Conservation (phyloP, 2,888 invertebrate genomes). For the Ectropis crepuscularia region DNA sequence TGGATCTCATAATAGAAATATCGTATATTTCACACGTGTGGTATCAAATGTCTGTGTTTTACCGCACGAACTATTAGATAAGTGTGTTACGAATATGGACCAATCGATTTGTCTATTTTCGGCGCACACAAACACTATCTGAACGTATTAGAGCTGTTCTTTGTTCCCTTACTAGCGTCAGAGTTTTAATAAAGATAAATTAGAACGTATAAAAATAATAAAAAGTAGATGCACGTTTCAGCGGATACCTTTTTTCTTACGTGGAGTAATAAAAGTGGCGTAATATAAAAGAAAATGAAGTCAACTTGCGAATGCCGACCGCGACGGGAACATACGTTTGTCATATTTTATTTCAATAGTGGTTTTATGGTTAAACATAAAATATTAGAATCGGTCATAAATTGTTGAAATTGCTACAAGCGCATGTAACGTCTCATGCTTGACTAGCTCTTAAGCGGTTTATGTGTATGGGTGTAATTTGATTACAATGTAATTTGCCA, state of each 20-base stretch:
- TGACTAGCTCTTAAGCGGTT: constrained; percentile 32
- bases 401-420: constrained; percentile 62
- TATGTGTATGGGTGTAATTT: constrained; percentile 11
- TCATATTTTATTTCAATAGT: constrained; percentile 69
- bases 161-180: too few relatives aligned
- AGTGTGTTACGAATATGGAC: constrained; percentile 30
- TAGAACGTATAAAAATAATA: constrained; percentile 36
- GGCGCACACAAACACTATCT: too few relatives aligned
- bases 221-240: constrained; percentile 35
- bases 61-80: constrained; percentile 34
- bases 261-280: constrained; percentile 48
- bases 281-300: constrained; percentile 57
- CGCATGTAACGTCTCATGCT: constrained; percentile 42
- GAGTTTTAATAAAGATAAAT: constrained; percentile 29
- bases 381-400: constrained; percentile 71
- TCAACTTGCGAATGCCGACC: constrained; percentile 55
- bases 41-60: constrained; percentile 47
- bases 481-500: constrained; percentile 11
- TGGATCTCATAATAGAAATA: constrained; percentile 59
- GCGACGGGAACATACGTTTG: constrained; percentile 63
- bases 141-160: too few relatives aligned
- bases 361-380: constrained; percentile 69
- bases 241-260: constrained; percentile 47
- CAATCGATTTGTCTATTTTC: constrained; percentile 9
- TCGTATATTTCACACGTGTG: constrained; percentile 49